These are phyloP conservation scores for Emydocephalus ijimae DNA, from an alignment of 2,113 vertebrate species.

Conservation along the genomic window DNA sequence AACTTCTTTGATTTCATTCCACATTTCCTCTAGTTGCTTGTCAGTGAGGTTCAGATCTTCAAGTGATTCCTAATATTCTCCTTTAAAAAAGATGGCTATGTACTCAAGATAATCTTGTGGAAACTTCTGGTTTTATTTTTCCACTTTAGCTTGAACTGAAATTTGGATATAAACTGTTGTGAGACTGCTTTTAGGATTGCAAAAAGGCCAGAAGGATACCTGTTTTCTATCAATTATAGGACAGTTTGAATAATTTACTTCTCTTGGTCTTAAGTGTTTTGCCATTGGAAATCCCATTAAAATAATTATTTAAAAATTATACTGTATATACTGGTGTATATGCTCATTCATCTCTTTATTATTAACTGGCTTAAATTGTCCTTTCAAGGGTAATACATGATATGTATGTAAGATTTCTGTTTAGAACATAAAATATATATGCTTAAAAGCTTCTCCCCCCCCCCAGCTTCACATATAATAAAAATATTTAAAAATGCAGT, in stretches of 20 bases:
- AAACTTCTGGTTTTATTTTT: not conserved
- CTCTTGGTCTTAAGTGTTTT: not conserved
- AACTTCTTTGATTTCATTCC: not conserved
- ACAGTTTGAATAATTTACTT: not conserved
- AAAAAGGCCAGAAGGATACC: not conserved
- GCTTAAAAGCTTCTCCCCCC: not conserved
- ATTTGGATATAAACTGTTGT: not conserved
- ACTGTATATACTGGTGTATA: not conserved
- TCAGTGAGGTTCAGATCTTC: not conserved
- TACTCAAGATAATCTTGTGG: not conserved
- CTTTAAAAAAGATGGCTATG: not conserved
- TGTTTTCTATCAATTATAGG: not conserved
- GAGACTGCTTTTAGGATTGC: not conserved
- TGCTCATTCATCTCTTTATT: not conserved
- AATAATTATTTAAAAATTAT: not conserved
- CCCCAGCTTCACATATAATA: not conserved
- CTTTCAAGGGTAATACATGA: not conserved
- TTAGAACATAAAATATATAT: not conserved
- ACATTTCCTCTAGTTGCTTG: not conserved
- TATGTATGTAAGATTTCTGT: not conserved
- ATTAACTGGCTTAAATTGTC: not conserved
- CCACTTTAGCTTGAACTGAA: not conserved
- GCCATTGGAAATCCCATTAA: not conserved
- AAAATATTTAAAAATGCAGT: slow-evolving; percentile 29
- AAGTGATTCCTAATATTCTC: not conserved